Evolutionary conservation across 2,888 invertebrate genomes (phyloP).

Genomic region (Orthosia incerta): DNA sequence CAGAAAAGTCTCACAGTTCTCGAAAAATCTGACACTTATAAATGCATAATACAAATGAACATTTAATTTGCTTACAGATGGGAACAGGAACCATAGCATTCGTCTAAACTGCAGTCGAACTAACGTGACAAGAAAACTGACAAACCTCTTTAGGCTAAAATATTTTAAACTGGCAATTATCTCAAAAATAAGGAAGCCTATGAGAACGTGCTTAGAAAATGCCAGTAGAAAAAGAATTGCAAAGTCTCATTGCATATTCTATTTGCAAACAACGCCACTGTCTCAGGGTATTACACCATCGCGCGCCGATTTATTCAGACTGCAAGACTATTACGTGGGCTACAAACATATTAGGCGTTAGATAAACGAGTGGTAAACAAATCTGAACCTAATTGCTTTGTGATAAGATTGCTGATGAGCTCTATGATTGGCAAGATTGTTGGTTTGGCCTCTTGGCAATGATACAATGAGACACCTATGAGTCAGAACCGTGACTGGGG

Average conservation of each 20-base stretch:
- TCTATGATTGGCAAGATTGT: conserved; percentile 21
- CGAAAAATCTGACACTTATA: conserved; percentile 10
- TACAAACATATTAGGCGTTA: conserved; percentile 65
- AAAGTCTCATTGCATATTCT: conserved; percentile 72
- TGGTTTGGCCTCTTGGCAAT: conserved; percentile 71
- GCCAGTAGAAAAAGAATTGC: conserved; percentile 64
- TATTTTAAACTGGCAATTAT: conserved; percentile 39
- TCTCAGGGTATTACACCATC: conserved; percentile 79
- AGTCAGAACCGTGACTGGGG: conserved; percentile 76
- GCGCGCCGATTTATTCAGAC: conserved; percentile 83
- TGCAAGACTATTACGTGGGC: conserved; percentile 80
- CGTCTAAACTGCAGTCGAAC: conserved; percentile 30
- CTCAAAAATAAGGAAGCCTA: conserved; percentile 64
- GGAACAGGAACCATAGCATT: conserved; percentile 42
- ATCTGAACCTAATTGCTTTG: conserved; percentile 69
- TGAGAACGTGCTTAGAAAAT: conserved; percentile 66
- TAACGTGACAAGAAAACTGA: conserved; percentile 47
- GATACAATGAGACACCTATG: conserved; percentile 81
- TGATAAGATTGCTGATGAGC: conserved; percentile 54
- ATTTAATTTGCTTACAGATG: conserved; percentile 38
- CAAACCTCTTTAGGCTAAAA: conserved; percentile 11
- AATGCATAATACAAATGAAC: conserved; percentile 5
- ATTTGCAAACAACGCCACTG: conserved; percentile 78
- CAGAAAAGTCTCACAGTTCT: conserved; percentile 24
- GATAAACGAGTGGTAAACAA: conserved; percentile 61